These are phyloP conservation scores for Caenorhabditis auriculariae DNA, from an alignment of 2,888 invertebrate species.

Conservation along the genomic window DNA sequence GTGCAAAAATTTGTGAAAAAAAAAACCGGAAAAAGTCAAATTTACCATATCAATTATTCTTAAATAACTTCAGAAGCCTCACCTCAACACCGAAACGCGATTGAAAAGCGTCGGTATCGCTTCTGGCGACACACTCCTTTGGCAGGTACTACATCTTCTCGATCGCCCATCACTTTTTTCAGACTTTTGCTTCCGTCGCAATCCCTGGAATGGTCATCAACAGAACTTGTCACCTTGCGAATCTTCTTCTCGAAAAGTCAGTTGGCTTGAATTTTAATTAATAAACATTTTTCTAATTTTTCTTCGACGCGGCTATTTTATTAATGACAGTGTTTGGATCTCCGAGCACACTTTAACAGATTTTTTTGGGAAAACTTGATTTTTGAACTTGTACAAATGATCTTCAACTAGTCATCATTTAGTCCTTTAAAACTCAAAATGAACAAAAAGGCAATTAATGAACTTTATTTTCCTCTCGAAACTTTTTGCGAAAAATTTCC, in stretches of 20 bases:
- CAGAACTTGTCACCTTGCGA: constrained; percentile 71
- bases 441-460: too few species aligned
- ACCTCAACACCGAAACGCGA: constrained; percentile 22
- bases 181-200: constrained; percentile 83
- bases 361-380: too few species aligned
- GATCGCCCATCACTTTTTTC: constrained; percentile 1
- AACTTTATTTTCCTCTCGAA: too few species aligned
- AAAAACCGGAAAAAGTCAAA: constrained; percentile 7
- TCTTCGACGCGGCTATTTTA: neutral
- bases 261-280: constrained; percentile 1
- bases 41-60: too few species aligned
- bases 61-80: constrained; percentile 31
- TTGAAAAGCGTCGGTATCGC: constrained; percentile 63
- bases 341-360: too few species aligned
- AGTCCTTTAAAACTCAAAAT: too few species aligned
- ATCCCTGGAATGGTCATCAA: constrained; percentile 91
- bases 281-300: neutral
- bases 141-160: constrained; percentile 74
- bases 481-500: too few species aligned
- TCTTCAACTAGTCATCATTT: too few species aligned
- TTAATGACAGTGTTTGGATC: neutral
- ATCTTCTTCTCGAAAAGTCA: constrained; percentile 28
- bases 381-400: too few species aligned
- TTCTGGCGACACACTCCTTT: constrained; percentile 80
- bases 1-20: constrained; percentile 13